Evolutionary conservation across 2,113 vertebrate genomes (phyloP).

Genomic region (Pachypanchax playfairii): DNA sequence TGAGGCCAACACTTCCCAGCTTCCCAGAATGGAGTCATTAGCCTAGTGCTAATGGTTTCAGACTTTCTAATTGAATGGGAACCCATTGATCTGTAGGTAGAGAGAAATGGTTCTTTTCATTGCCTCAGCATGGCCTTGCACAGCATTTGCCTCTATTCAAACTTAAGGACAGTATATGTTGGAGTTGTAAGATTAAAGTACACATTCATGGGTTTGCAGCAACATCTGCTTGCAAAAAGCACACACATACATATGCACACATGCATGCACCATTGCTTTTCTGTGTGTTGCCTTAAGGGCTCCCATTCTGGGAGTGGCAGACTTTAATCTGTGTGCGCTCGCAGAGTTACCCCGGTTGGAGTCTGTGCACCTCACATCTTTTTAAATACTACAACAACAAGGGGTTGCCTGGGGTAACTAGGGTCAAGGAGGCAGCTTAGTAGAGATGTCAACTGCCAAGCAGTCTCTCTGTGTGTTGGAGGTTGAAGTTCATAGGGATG

Average conservation of each 20-base stretch:
- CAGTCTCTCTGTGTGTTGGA: constrained; percentile 45
- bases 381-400: constrained; percentile 71
- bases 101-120: constrained; percentile 98
- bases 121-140: constrained; percentile 90
- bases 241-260: neutral
- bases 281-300: constrained; percentile 57
- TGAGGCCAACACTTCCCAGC: constrained; percentile 68
- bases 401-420: constrained; percentile 54
- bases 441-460: constrained; percentile 63
- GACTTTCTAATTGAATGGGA: constrained; percentile 98
- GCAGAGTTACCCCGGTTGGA: constrained; percentile 56
- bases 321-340: constrained; percentile 67
- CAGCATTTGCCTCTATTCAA: constrained; percentile 95
- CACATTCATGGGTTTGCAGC: constrained; percentile 63
- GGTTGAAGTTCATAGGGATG: constrained; percentile 61
- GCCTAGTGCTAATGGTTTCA: constrained; percentile 94
- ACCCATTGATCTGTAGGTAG: constrained; percentile 99
- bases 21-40: constrained; percentile 80
- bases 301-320: constrained; percentile 49
- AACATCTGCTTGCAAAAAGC: constrained; percentile 30
- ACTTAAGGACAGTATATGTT: constrained; percentile 72
- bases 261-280: constrained; percentile 23
- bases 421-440: constrained; percentile 62
- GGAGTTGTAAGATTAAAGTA: constrained; percentile 50
- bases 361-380: constrained; percentile 63